Evolutionary conservation across 1,140 invertebrate species (phyloP).

Genomic region (Psilanteris sp.): DNA sequence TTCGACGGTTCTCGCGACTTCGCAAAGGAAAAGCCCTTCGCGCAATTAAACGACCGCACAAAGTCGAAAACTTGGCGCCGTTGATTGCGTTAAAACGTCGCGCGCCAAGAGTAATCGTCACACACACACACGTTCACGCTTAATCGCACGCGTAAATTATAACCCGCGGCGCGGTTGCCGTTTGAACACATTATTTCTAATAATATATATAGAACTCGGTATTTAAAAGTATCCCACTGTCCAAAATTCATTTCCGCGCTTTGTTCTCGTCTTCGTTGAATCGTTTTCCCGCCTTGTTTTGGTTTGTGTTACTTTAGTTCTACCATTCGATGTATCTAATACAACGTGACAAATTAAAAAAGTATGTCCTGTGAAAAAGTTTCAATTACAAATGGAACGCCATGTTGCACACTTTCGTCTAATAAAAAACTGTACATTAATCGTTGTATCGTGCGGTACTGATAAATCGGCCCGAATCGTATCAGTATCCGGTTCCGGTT

Average conservation of each 20-base stretch:
- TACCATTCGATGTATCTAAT: conserved; percentile 8
- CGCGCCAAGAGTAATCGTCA: conserved; percentile 17
- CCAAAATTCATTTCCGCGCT: conserved; percentile 7
- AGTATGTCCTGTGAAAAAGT: conserved; percentile 30
- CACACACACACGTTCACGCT: conserved; percentile 12
- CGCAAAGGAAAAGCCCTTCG: not conserved
- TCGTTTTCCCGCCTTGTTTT: too few species aligned
- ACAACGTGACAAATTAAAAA: conserved; percentile 38
- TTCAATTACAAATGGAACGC: conserved; percentile 47
- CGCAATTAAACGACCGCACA: not conserved
- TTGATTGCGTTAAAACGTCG: conserved; percentile 20
- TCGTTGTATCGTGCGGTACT: conserved; percentile 39
- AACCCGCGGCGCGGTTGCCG: conserved; percentile 16
- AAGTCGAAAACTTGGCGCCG: conserved; percentile 1
- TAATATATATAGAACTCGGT: conserved; percentile 30
- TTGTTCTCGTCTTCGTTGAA: not conserved
- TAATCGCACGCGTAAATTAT: conserved; percentile 38
- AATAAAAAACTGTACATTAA: conserved; percentile 50
- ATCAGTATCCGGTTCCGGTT: conserved; percentile 34
- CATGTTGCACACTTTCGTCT: conserved; percentile 16
- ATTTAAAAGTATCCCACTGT: conserved; percentile 22
- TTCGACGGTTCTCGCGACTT: too few species aligned
- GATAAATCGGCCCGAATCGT: conserved; percentile 40
- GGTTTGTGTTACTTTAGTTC: too few species aligned
- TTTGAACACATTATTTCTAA: conserved; percentile 48